A percentile compares a stretch with the other conserved stretches of the same genome.
Evolutionary conservation across 2,888 invertebrate species (phyloP).

Genomic region (Heteropelma amictum): DNA sequence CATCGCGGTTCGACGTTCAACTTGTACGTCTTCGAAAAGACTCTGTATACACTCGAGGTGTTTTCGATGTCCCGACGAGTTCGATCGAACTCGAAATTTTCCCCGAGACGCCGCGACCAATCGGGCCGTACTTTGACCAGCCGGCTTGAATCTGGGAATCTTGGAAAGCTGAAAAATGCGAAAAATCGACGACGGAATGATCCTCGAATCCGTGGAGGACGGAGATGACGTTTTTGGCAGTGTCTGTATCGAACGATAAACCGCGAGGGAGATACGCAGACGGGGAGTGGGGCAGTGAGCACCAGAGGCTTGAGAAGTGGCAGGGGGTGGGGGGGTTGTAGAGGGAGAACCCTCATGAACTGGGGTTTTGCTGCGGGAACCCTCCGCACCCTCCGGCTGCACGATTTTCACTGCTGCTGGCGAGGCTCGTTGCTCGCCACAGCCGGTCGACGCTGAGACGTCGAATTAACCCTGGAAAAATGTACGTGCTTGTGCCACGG

Average conservation of each 20-base stretch:
- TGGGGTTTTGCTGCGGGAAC: conserved; percentile 72
- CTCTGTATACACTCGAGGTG: too few relatives aligned
- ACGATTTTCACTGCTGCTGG: conserved; percentile 32
- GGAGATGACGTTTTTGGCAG: conserved; percentile 20
- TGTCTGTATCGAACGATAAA: conserved; percentile 37
- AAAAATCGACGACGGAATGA: too few relatives aligned
- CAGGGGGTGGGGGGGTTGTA: conserved; percentile 42
- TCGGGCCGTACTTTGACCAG: too few relatives aligned
- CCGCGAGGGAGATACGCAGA: conserved; percentile 28
- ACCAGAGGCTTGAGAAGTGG: conserved; percentile 36
- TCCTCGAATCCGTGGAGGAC: too few relatives aligned
- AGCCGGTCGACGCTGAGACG: conserved; percentile 64
- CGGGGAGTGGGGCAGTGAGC: conserved; percentile 47
- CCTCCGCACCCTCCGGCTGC: conserved; percentile 63
- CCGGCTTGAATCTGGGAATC: too few relatives aligned
- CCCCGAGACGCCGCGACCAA: too few relatives aligned
- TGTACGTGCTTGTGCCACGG: conserved; percentile 57
- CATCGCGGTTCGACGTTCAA: too few relatives aligned
- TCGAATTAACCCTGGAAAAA: conserved; percentile 74
- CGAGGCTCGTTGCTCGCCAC: conserved; percentile 48
- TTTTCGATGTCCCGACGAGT: too few relatives aligned
- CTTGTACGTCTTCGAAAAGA: too few relatives aligned
- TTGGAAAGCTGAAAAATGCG: too few relatives aligned
- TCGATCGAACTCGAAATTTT: too few relatives aligned
- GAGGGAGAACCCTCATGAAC: conserved; percentile 67